phyloP scores from a whole-genome alignment of 2,888 invertebrate species.

The Baccha elongata region DNA sequence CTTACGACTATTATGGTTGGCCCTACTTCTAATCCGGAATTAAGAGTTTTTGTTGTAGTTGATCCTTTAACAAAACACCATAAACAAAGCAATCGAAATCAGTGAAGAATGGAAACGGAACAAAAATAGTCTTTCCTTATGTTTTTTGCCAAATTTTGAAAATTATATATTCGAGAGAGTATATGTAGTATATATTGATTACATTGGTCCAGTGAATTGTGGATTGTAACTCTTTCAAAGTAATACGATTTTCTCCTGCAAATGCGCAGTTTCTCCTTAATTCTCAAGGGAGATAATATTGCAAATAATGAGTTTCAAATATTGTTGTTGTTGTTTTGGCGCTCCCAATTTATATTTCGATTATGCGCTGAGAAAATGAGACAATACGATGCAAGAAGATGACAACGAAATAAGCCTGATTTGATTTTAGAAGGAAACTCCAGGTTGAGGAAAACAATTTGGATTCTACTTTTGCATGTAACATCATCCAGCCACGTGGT shows the following conservation, averaged over 20 bases:
- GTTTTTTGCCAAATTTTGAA: neutral
- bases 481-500: constrained; percentile 65
- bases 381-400: neutral
- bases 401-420: neutral
- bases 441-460: neutral
- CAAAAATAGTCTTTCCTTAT: neutral
- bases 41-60: no score
- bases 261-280: constrained; percentile 38
- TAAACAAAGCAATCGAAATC: no score
- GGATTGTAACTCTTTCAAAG: constrained; percentile 15
- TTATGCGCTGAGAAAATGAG: constrained; percentile 46
- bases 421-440: neutral
- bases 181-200: constrained; percentile 59
- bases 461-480: constrained; percentile 8
- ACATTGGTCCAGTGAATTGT: constrained; percentile 47
- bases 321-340: constrained; percentile 29
- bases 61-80: no score
- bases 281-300: constrained; percentile 12
- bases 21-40: no score
- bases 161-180: constrained; percentile 5
- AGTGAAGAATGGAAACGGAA: neutral
- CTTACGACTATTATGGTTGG: no score
- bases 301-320: neutral
- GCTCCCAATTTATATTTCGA: constrained; percentile 42
- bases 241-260: neutral